Base-by-base conservation (phyloP, 1,140 invertebrate species). In the Trachymyrmex septentrionalis region DNA sequence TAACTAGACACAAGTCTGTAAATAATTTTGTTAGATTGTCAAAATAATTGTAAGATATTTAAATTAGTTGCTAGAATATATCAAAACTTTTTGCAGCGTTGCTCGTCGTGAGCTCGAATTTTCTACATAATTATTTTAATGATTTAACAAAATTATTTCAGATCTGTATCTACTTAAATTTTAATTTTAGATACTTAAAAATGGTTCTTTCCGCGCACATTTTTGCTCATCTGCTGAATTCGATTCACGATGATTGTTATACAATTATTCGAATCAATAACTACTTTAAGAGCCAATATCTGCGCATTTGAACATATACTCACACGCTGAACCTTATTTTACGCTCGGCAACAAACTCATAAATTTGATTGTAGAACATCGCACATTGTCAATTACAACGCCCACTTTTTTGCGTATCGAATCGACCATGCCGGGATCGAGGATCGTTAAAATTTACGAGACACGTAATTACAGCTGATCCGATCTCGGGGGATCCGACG, bases 391-490 rank as follows among this genome's bases (percentile, higher is more conserved):
- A 66, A 38, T 80, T 69, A 80, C 5, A 69, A 80, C 30, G 48
- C 48, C 48, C 64, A 55, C 21, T 69, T 55, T 77, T 69, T 53
- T 67, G 24, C 21, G 19, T 38, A 21, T 44, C 55, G 59, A 27
- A 50, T 78, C 71, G 73, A 59, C 48, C 59, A 69, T 77, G 88
- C 77, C 53, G 87, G 38, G 9, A 89, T 90, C 81, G 85, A 76
- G 81, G 88, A 90, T 92, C 90, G 90, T 92, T 91, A 90, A 92
- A 91, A 90, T 87, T 92, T 92, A 92, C 90, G 91, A 91, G 73
- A 85, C 69, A 87, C 81, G 81, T 88, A 91, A 89, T 91, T 90
- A 90, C 66, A 76, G 88, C 84, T 78, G 88, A 92, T 91, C 76
- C 87, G 90, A 91, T 87, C 90, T 90, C 86, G 71, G 77, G 86